A percentile compares a stretch with the other conserved stretches of the same genome.
Conservation (phyloP, 2,113 vertebrate species). For the Callipepla californica region DNA sequence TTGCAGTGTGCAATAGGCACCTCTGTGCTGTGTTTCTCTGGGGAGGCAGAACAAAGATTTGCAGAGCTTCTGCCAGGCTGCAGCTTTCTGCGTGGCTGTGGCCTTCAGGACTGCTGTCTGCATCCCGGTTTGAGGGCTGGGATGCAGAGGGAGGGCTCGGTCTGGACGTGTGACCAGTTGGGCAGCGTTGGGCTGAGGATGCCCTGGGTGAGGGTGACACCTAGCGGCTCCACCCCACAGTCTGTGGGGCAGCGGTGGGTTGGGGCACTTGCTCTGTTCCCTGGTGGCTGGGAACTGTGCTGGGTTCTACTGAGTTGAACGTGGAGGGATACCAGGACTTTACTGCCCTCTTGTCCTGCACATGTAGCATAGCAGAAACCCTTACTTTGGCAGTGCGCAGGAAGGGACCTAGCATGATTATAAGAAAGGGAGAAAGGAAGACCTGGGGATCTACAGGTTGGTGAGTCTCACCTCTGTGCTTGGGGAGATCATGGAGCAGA, state of each 20-base stretch:
- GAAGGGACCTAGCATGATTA: too few relatives aligned
- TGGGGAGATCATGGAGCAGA: too few relatives aligned
- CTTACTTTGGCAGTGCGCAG: not conserved
- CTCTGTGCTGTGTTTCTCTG: not conserved
- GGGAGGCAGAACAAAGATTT: not conserved
- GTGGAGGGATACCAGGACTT: not conserved
- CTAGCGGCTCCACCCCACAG: slow-evolving; percentile 1
- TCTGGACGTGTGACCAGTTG: accelerated
- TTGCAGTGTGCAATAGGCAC: not conserved
- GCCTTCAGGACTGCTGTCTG: not conserved
- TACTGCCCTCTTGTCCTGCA: not conserved
- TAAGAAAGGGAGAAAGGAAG: too few relatives aligned
- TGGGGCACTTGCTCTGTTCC: not conserved
- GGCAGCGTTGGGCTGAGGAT: not conserved
- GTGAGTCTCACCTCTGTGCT: too few relatives aligned
- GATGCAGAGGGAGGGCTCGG: not conserved
- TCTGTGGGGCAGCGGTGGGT: not conserved
- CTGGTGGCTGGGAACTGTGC: not conserved
- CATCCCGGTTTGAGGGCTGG: accelerated
- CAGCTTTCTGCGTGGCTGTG: not conserved
- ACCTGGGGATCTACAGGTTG: too few relatives aligned
- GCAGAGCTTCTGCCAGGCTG: not conserved
- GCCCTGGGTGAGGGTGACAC: slow-evolving; percentile 33
- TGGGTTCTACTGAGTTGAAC: not conserved
- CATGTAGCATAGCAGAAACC: not conserved